Conservation (phyloP, 2,113 vertebrate genomes). For the Semicossyphus pulcher region DNA sequence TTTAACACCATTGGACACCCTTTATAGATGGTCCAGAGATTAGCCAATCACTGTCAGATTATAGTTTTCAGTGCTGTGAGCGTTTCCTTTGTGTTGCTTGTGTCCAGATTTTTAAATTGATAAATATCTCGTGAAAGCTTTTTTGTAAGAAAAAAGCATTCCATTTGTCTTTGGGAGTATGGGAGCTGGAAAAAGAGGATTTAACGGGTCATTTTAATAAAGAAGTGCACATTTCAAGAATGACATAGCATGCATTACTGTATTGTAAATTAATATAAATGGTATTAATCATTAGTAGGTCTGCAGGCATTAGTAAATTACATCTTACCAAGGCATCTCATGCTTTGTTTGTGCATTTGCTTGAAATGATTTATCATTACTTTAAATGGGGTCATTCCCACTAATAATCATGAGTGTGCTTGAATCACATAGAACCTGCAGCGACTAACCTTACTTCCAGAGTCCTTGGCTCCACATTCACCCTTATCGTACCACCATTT, state of each 20-base stretch:
- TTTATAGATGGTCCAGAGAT: slow-evolving; percentile 86
- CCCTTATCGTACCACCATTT: slow-evolving; percentile 99
- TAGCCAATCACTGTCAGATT: slow-evolving; percentile 78
- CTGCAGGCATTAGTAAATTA: slow-evolving; percentile 96
- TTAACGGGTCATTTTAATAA: slow-evolving; percentile 76
- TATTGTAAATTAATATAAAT: slow-evolving; percentile 76
- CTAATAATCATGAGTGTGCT: slow-evolving; percentile 92
- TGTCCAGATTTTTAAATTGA: slow-evolving; percentile 39
- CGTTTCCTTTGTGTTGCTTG: slow-evolving; percentile 57
- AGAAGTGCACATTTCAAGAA: slow-evolving; percentile 80
- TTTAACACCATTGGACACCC: slow-evolving; percentile 85
- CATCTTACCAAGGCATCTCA: slow-evolving; percentile 96
- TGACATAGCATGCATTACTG: slow-evolving; percentile 94
- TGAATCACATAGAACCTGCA: slow-evolving; percentile 99
- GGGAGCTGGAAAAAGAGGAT: slow-evolving; percentile 77
- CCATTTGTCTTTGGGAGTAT: slow-evolving; percentile 57
- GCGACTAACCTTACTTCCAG: slow-evolving; percentile 99
- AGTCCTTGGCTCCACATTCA: slow-evolving; percentile 99
- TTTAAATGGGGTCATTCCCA: slow-evolving; percentile 94
- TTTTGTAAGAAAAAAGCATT: slow-evolving; percentile 79
- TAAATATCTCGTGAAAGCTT: slow-evolving; percentile 52
- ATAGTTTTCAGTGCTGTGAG: slow-evolving; percentile 59
- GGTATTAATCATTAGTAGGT: slow-evolving; percentile 86
- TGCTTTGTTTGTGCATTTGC: slow-evolving; percentile 95
- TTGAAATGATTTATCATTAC: slow-evolving; percentile 84